A percentile compares a stretch with the other conserved stretches of the same genome.
Conservation (phyloP, 2,113 vertebrate genomes). For the Carassius auratus region DNA sequence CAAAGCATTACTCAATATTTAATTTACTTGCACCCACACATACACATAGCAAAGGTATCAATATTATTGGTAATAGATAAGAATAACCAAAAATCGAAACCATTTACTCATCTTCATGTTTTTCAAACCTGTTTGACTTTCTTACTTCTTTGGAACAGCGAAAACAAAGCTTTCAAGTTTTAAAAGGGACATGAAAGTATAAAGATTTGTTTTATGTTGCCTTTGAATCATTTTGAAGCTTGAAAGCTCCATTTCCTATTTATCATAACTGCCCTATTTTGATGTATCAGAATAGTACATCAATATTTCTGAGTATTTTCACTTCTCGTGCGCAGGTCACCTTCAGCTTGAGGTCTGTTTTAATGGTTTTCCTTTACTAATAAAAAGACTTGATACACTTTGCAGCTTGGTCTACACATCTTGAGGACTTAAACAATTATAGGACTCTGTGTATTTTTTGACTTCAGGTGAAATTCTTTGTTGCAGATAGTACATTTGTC, state of each 20-base stretch:
- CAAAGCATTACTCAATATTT: constrained; percentile 23
- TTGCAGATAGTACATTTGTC: background rate
- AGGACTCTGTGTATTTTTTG: too few relatives aligned
- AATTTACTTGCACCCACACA: background rate
- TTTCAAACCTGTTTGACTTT: too few relatives aligned
- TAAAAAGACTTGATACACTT: background rate
- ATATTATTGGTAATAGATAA: background rate
- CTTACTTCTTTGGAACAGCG: background rate
- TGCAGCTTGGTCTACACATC: background rate
- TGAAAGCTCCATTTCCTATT: background rate
- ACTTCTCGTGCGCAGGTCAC: background rate
- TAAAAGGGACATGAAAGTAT: background rate
- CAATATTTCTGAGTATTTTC: background rate
- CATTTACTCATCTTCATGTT: too few relatives aligned
- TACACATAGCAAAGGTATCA: background rate
- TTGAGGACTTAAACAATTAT: too few relatives aligned
- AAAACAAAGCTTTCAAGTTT: background rate
- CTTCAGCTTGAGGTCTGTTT: background rate
- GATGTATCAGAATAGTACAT: background rate
- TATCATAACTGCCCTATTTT: background rate
- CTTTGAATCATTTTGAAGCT: background rate
- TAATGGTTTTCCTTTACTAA: background rate
- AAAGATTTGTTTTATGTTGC: background rate
- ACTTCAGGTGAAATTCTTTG: background rate
- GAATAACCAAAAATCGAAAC: background rate